Evolutionary conservation across 2,113 vertebrate species (phyloP).

Genomic region (Brachirus orientalis): DNA sequence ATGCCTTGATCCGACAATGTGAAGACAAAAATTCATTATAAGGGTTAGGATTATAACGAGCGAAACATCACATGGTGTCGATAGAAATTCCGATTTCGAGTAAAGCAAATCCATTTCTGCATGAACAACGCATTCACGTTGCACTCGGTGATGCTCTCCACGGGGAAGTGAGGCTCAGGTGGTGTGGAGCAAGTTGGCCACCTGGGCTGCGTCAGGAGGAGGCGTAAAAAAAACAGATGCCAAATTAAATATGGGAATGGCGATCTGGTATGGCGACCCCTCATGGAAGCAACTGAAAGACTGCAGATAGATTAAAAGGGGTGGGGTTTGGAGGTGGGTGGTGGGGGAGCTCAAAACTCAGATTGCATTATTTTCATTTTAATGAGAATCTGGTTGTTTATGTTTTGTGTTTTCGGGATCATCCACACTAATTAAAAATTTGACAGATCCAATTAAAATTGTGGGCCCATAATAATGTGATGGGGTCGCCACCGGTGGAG

Average conservation of each 20-base stretch:
- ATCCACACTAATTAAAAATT: conserved; percentile 69
- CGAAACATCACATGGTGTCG: not conserved
- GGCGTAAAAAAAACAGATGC: not conserved
- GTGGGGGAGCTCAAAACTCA: conserved; percentile 3
- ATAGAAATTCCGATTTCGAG: not conserved
- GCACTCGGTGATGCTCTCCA: not conserved
- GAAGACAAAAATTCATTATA: too few species aligned
- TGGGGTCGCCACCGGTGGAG: conserved; percentile 48
- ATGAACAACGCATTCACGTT: not conserved
- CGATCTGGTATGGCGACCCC: not conserved
- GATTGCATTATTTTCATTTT: conserved; percentile 39
- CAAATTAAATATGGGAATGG: not conserved
- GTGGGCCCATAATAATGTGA: conserved; percentile 57
- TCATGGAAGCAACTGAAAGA: not conserved
- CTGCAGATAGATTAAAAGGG: not conserved
- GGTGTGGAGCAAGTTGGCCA: not conserved
- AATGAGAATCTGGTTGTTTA: conserved; percentile 71
- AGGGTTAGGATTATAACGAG: not conserved
- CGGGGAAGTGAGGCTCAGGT: not conserved
- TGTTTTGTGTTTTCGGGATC: conserved; percentile 68
- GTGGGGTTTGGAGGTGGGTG: too few species aligned
- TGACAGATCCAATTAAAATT: conserved; percentile 73
- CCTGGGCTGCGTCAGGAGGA: not conserved
- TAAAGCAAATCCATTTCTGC: not conserved
- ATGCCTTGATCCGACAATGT: not conserved